phyloP scores from a whole-genome alignment of 2,888 invertebrate genomes.

The Drosophila sordidula region DNA sequence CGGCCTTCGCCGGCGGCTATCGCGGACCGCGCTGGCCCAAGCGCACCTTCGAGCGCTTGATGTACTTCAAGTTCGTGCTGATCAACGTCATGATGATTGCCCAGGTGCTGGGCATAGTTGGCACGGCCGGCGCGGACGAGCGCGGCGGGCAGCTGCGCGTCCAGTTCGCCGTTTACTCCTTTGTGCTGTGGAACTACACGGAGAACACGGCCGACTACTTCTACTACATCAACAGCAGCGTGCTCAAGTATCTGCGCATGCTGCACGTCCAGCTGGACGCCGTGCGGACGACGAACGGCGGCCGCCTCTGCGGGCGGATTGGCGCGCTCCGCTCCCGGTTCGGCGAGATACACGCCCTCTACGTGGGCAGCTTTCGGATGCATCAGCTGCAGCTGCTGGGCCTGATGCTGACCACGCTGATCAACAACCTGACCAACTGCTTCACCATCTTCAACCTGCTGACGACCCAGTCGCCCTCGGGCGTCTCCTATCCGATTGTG shows the following conservation, averaged over 20 bases:
- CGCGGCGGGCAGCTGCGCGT: constrained; percentile 42
- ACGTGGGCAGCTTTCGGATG: constrained; percentile 60
- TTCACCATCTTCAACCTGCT: constrained; percentile 77
- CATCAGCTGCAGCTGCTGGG: constrained; percentile 79
- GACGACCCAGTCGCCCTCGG: constrained; percentile 52
- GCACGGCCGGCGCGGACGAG: constrained; percentile 33
- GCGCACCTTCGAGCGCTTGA: constrained; percentile 63
- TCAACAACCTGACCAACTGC: constrained; percentile 76
- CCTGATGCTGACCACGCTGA: constrained; percentile 71
- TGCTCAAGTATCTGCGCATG: constrained; percentile 69
- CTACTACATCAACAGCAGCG: constrained; percentile 70
- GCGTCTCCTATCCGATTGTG: constrained; percentile 54
- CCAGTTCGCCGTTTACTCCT: constrained; percentile 71
- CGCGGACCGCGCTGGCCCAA: constrained; percentile 42
- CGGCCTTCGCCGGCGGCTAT: constrained; percentile 47
- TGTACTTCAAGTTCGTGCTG: constrained; percentile 71
- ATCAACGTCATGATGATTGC: constrained; percentile 77
- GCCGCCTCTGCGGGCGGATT: constrained; percentile 60
- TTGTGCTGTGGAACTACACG: constrained; percentile 80
- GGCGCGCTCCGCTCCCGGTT: constrained; percentile 43
- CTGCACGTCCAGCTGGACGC: constrained; percentile 57
- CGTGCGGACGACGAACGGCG: constrained; percentile 9
- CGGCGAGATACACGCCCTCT: constrained; percentile 53
- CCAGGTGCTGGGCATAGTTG: constrained; percentile 67
- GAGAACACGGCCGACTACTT: constrained; percentile 81